Percentiles rank a stretch among this genome's conserved stretches.
phyloP scores from a whole-genome alignment of 2,888 invertebrate genomes.

The Arrhopalites spinosus region DNA sequence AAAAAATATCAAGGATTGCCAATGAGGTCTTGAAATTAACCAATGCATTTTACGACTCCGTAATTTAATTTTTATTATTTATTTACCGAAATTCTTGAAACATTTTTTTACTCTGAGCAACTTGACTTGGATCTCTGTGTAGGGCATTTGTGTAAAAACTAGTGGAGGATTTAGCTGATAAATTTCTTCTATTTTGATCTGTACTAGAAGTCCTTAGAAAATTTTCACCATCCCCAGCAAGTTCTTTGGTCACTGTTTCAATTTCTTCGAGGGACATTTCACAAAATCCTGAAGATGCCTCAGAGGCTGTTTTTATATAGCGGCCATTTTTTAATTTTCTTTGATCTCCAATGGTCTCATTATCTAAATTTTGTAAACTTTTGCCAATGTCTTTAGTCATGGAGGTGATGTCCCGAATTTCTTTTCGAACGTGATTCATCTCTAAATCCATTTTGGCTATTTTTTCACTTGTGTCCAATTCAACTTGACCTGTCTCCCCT shows the following conservation, averaged over 20 bases:
- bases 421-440: slow-evolving; percentile 6
- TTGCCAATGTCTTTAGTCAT: slow-evolving; percentile 34
- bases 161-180: neutral
- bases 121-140: neutral
- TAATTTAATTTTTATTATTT: no score
- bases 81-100: slow-evolving; percentile 25
- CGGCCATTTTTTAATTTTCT: neutral
- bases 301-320: slow-evolving; percentile 2
- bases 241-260: slow-evolving; percentile 5
- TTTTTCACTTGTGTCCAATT: slow-evolving; percentile 18
- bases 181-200: neutral
- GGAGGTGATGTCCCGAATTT: slow-evolving; percentile 23
- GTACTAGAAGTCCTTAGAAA: slow-evolving; percentile 8
- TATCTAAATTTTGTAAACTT: neutral
- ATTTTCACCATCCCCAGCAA: slow-evolving; percentile 26
- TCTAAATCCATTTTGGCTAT: slow-evolving; percentile 30
- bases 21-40: neutral
- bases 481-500: no score
- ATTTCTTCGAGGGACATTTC: slow-evolving; percentile 36
- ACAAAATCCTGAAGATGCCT: slow-evolving; percentile 33
- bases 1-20: no score
- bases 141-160: neutral
- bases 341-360: neutral
- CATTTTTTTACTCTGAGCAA: slow-evolving; percentile 12
- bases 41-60: no score